Evolutionary conservation across 2,113 vertebrate species (phyloP).

Genomic region (Aythya baeri): DNA sequence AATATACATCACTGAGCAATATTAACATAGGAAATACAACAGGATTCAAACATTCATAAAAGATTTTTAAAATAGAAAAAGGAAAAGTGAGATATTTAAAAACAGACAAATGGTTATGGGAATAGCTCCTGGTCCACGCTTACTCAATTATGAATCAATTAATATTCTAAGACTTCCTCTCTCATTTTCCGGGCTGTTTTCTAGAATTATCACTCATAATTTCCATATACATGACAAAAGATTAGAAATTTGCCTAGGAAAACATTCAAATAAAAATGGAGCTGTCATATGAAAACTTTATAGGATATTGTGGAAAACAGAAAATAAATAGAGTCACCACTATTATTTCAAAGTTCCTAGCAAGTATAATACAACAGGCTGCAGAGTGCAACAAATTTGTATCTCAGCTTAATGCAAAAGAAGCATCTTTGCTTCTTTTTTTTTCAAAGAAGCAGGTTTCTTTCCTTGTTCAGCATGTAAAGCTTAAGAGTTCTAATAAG

Average conservation of each 20-base stretch:
- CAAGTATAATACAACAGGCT: neutral
- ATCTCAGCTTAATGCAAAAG: neutral
- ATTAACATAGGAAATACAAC: neutral
- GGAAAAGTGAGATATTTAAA: neutral
- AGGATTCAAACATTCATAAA: neutral
- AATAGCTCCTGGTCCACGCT: neutral
- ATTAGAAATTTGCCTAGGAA: neutral
- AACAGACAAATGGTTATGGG: neutral
- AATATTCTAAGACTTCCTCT: neutral
- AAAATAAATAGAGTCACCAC: neutral
- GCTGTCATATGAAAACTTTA: neutral
- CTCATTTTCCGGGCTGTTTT: neutral
- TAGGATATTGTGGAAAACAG: neutral
- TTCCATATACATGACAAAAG: neutral
- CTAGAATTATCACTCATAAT: neutral
- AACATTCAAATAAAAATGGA: neutral
- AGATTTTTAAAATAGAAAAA: neutral
- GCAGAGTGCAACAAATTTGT: neutral
- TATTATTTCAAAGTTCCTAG: neutral
- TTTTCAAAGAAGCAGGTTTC: too few species aligned
- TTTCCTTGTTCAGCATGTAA: neutral
- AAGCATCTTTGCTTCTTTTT: neutral
- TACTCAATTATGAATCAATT: neutral
- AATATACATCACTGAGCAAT: neutral
- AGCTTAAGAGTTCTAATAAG: neutral